Percentiles rank a stretch among this genome's conserved stretches.
These are phyloP conservation scores for Eilema depressum DNA, from an alignment of 2,888 invertebrate genomes.

Conservation along the genomic window DNA sequence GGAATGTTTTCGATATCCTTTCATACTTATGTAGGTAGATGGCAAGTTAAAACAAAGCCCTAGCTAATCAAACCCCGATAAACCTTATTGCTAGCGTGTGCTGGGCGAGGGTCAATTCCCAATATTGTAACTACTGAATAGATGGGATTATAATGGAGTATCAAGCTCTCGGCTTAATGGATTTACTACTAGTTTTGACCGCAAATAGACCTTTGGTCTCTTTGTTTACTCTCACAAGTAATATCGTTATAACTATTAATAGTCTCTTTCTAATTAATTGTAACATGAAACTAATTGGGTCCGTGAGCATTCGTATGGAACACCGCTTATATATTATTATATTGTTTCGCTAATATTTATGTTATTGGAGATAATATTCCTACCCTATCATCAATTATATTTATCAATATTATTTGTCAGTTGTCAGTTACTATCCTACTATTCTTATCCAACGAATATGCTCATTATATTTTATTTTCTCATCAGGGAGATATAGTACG, in stretches of 20 bases:
- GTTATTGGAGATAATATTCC: not conserved
- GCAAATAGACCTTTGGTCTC: constrained; percentile 48
- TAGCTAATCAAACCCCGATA: constrained; percentile 46
- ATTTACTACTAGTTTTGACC: constrained; percentile 62
- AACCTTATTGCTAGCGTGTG: constrained; percentile 14
- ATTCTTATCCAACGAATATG: not conserved
- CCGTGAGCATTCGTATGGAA: not conserved
- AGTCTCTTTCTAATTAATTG: not conserved
- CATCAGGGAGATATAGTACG: too few species aligned
- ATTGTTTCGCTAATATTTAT: too few species aligned
- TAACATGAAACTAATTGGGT: constrained; percentile 7
- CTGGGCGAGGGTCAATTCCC: constrained; percentile 45
- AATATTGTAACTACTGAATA: constrained; percentile 53
- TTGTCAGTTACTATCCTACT: not conserved
- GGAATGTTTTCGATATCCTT: not conserved
- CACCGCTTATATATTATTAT: not conserved
- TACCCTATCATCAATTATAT: not conserved
- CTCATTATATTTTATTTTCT: too few species aligned
- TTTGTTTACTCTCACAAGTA: constrained; percentile 46
- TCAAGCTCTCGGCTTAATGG: constrained; percentile 63
- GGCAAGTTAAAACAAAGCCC: constrained; percentile 34
- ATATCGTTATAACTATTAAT: constrained; percentile 18
- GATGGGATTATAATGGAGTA: constrained; percentile 62
- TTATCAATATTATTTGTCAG: not conserved
- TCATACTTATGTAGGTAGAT: not conserved